phyloP scores from a whole-genome alignment of 2,888 invertebrate genomes.

The Cerceris rybyensis region DNA sequence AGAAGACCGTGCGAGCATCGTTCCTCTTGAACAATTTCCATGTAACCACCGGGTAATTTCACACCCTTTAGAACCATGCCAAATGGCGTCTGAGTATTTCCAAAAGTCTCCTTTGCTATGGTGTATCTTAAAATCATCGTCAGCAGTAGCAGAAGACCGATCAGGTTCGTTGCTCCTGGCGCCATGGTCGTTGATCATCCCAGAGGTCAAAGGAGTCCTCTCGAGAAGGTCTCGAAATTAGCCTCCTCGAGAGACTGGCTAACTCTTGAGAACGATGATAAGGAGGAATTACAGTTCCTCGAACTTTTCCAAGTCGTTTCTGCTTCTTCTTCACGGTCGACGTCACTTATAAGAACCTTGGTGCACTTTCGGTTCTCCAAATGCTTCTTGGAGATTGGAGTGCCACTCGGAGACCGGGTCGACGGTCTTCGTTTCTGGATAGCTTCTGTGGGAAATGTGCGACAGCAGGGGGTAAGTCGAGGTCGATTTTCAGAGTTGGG shows the following conservation, averaged over 20 bases:
- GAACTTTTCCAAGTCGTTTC: not conserved
- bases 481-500: no score
- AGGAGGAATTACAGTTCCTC: slow-evolving; percentile 6
- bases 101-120: slow-evolving; percentile 38
- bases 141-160: slow-evolving; percentile 64
- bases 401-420: no score
- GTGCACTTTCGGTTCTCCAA: no score
- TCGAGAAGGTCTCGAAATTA: slow-evolving; percentile 60
- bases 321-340: not conserved
- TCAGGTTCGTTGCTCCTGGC: slow-evolving; percentile 68
- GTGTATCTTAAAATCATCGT: slow-evolving; percentile 53
- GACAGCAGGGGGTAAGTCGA: no score
- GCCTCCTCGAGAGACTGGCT: slow-evolving; percentile 25
- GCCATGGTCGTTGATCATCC: slow-evolving; percentile 75
- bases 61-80: slow-evolving; percentile 66
- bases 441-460: no score
- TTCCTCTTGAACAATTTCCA: slow-evolving; percentile 78
- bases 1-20: slow-evolving; percentile 74
- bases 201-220: slow-evolving; percentile 57
- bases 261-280: slow-evolving; percentile 57
- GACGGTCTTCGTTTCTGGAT: no score
- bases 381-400: no score
- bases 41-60: slow-evolving; percentile 68
- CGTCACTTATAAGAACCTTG: no score
- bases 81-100: slow-evolving; percentile 56